Evolutionary conservation across 53 echinoderm and acorn worm species (phyloP).

Genomic region (Henricia sp.): DNA sequence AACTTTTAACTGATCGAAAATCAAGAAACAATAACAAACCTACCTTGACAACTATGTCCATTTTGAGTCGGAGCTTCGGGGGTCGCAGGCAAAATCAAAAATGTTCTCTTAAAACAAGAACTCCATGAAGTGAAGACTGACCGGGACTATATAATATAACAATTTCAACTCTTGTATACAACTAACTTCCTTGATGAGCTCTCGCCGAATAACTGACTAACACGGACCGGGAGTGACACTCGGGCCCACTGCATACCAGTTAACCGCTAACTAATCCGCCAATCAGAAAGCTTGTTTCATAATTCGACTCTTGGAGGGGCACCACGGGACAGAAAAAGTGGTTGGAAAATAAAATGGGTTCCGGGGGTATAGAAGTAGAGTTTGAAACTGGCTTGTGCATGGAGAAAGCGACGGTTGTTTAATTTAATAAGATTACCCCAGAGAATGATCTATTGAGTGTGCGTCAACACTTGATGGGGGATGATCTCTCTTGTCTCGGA

Average conservation of each 20-base stretch:
- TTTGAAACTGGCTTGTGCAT: not conserved
- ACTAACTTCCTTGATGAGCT: constrained; percentile 38
- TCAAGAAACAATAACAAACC: not conserved
- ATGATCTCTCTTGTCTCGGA: not conserved
- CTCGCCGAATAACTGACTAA: constrained; percentile 32
- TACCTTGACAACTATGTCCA: constrained; percentile 26
- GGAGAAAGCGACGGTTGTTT: not conserved
- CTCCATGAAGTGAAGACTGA: constrained; percentile 26
- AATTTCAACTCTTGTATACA: not conserved
- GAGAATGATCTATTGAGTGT: not conserved
- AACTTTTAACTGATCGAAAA: not conserved
- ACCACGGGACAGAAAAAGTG: not conserved
- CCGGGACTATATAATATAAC: constrained; percentile 10
- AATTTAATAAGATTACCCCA: constrained; percentile 40
- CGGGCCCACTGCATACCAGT: constrained; percentile 23
- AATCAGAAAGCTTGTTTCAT: constrained; percentile 42
- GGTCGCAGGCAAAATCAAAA: not conserved
- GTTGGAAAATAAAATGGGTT: not conserved
- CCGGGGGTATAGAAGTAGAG: not conserved
- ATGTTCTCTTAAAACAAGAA: not conserved
- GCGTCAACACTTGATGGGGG: constrained; percentile 35
- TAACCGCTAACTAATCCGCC: constrained; percentile 26
- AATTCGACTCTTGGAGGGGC: not conserved
- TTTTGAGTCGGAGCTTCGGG: not conserved
- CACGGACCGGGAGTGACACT: constrained; percentile 18